phyloP scores from a whole-genome alignment of 2,888 invertebrate genomes.

The Euzophera pinguis region DNA sequence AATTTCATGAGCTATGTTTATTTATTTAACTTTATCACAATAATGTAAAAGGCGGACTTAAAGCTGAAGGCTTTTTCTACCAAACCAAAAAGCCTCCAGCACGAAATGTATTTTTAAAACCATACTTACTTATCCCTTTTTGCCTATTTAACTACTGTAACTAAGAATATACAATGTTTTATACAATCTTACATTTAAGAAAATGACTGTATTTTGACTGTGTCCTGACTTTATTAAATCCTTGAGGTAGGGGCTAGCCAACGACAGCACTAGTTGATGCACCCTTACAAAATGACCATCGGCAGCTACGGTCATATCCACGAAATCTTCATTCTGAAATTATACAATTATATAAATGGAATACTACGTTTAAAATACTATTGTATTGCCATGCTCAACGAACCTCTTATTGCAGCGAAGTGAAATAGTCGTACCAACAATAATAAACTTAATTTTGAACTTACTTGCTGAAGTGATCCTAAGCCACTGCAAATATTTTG shows the following conservation, averaged over 20 bases:
- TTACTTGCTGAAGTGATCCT: slow-evolving; percentile 17
- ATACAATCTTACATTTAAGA: slow-evolving; percentile 57
- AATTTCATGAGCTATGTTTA: too few relatives aligned
- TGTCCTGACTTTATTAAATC: slow-evolving; percentile 58
- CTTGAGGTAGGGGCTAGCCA: slow-evolving; percentile 70
- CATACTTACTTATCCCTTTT: too few relatives aligned
- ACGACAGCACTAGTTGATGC: slow-evolving; percentile 64
- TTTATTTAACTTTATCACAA: too few relatives aligned
- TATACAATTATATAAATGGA: not conserved
- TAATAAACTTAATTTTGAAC: not conserved
- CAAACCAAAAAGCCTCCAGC: too few relatives aligned
- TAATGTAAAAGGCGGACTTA: too few relatives aligned
- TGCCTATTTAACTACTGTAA: too few relatives aligned
- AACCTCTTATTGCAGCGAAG: not conserved
- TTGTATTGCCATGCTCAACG: not conserved
- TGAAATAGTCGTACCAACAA: not conserved
- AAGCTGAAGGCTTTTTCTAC: too few relatives aligned
- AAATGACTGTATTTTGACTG: slow-evolving; percentile 66
- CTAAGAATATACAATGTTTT: not conserved
- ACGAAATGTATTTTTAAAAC: too few relatives aligned
- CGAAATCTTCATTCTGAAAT: slow-evolving; percentile 66
- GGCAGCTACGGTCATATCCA: slow-evolving; percentile 72
- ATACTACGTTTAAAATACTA: too few relatives aligned
- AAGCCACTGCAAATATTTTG: slow-evolving; percentile 18
- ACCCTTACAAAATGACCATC: slow-evolving; percentile 71